A percentile compares a stretch with the other conserved stretches of the same genome.
phyloP scores from a whole-genome alignment of 1,140 invertebrate genomes.

The Bombus superbus region DNA sequence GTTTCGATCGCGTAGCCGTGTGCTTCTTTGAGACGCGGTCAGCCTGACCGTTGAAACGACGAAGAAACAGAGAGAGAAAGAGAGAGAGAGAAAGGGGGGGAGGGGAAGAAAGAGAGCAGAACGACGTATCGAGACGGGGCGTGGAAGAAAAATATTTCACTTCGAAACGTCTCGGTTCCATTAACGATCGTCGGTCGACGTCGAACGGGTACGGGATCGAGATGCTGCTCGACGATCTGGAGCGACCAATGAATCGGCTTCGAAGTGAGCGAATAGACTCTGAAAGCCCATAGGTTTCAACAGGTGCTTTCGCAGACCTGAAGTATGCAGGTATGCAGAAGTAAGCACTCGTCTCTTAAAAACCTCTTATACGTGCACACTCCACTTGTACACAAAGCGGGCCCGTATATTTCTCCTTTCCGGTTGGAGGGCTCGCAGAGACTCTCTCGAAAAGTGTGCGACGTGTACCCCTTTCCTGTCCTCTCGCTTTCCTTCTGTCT shows the following conservation, averaged over 20 bases:
- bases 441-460: slow-evolving; percentile 63
- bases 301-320: slow-evolving; percentile 76
- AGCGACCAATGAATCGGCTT: slow-evolving; percentile 59
- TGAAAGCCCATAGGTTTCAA: slow-evolving; percentile 72
- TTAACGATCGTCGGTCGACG: neutral
- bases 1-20: slow-evolving; percentile 5
- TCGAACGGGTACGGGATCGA: neutral
- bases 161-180: neutral
- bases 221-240: neutral
- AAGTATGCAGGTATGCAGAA: slow-evolving; percentile 79
- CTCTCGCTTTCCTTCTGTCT: slow-evolving; percentile 40
- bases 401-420: slow-evolving; percentile 77
- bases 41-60: slow-evolving; percentile 4
- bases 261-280: slow-evolving; percentile 61
- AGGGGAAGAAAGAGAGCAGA: neutral
- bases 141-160: slow-evolving; percentile 32
- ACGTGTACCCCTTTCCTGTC: slow-evolving; percentile 23
- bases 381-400: slow-evolving; percentile 73
- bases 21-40: neutral
- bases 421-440: slow-evolving; percentile 70
- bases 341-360: slow-evolving; percentile 76
- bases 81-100: too few relatives aligned
- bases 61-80: neutral
- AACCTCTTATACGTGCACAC: slow-evolving; percentile 74
- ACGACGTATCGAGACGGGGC: neutral